Base-by-base conservation (phyloP, 2,888 invertebrate species). In the Ochropacha duplaris region DNA sequence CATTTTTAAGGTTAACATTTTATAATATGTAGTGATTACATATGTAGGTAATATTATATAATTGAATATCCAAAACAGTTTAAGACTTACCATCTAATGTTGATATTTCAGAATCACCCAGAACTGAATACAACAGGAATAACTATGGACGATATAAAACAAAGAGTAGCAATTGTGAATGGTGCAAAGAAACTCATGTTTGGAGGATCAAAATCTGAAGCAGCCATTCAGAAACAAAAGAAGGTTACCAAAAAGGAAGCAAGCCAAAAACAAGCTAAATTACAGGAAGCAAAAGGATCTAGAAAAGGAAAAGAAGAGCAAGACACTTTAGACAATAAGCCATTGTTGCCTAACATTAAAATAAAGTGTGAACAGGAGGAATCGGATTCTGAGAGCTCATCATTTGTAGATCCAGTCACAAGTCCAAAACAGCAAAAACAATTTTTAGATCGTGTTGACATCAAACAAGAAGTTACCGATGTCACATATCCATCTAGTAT, bases 81-180 rank as follows among this genome's bases (percentile, higher is more conserved):
- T 26, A 8, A 26, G n/a, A 26, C 26, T 26, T 28, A 28, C 9
- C 8, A 31, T 6, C 4, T 16, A 8, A 39, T 16, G 5, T 44
- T 44, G 3, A 19, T 19, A 39, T 91, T 90, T 9, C 76, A 96
- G 95, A 94, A 94, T 72, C 95, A 96, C 79, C 95, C 96, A 19
- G 97, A 97, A 81, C 91, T 97, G 55, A 96, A 96, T 73, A 96
- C 96, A 14, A 94, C 94, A 69, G 96, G 96, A 54, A 95, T 98
- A 68, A 95, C 95, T 9, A 84, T 98, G 56, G 94, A 96, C 49
- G 92, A 92, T 36, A 86, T 92, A 59, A 90, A 90, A 60, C 89
- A 90, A 68, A 69, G 97, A 96, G 90, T 90, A 22, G 80, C 86
- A 55, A 58, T 87, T 28, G 83, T 87, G 5, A 86, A 94, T 95